Evolutionary conservation across 2,888 invertebrate genomes (phyloP), one percentile per base, ranked within the genome.

Genomic region (Lasioglossum malachurum): DNA sequence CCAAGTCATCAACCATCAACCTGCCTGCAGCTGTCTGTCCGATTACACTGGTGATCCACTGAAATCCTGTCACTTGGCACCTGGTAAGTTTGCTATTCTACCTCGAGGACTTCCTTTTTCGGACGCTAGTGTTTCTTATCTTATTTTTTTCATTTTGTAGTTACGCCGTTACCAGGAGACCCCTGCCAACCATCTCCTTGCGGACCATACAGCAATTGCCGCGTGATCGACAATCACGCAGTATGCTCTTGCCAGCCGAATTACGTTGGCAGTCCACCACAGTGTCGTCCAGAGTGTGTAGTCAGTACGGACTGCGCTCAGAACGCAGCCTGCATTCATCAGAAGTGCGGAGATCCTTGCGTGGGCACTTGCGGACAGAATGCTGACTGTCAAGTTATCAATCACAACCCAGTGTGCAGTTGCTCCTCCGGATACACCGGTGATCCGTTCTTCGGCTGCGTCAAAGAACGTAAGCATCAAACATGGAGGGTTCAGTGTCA

Each of bases 381-480:
- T 95, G 98, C 98, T 4, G 96, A 97, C 90, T 98, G 98, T 94
- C 97, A 97, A 91, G 98, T 98, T 27, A 97, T 98, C 75, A 98
- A 98, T 95, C 98, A 98, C 94, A 98, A 98, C 94, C 98, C 98
- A 67, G 97, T 98, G 88, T 98, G 98, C 95, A 97, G 97, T 94
- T 98, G 98, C 95, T 96, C 97, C 78, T 96, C 96, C 88, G 97
- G 97, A 91, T 97, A 96, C 94, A 96, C 96, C 60, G 98, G 98
- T 80, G 98, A 98, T 96, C 98, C 98, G 84, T 98, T 98, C 94
- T 96, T 97, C 82, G 96, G 97, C 92, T 98, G 98, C 94, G 94
- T 96, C 67, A 96, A 95, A 89, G 96, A 97, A 96, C 82, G 97
- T 97, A 96, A 97, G 97, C 0, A 3, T 64, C 7, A 5, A n/a